phyloP scores from a whole-genome alignment of 2,888 invertebrate species.

The Dusona sp. region DNA sequence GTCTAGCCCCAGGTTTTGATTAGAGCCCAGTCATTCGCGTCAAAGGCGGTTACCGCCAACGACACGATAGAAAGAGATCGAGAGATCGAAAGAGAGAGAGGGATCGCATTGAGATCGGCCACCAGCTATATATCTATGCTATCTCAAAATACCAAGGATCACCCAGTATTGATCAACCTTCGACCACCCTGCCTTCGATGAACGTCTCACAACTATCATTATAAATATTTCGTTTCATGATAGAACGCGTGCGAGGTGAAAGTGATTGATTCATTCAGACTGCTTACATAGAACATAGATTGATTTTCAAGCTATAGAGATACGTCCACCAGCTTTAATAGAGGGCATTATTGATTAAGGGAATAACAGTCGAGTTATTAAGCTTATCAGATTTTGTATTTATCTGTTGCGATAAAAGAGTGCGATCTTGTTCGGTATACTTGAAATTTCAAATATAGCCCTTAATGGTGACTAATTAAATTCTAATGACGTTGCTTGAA shows the following conservation, averaged over 20 bases:
- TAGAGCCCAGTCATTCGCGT: slow-evolving; percentile 81
- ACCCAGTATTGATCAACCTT: slow-evolving; percentile 49
- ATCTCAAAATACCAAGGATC: slow-evolving; percentile 46
- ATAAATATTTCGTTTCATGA: slow-evolving; percentile 53
- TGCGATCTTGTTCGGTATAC: background rate
- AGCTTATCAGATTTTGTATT: background rate
- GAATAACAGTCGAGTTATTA: background rate
- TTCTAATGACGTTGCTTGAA: background rate
- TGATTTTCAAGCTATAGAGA: slow-evolving; percentile 24
- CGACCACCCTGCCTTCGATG: slow-evolving; percentile 63
- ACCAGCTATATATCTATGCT: slow-evolving; percentile 25
- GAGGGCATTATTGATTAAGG: background rate
- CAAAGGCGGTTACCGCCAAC: slow-evolving; percentile 77
- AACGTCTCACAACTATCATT: slow-evolving; percentile 49
- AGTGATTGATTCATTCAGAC: slow-evolving; percentile 55
- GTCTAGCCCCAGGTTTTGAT: slow-evolving; percentile 79
- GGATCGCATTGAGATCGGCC: slow-evolving; percentile 15
- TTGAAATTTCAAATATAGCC: background rate
- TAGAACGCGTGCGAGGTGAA: slow-evolving; percentile 4
- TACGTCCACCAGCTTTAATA: background rate
- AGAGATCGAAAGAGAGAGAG: slow-evolving; percentile 1
- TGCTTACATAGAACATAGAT: slow-evolving; percentile 23
- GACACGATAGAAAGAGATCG: slow-evolving; percentile 10
- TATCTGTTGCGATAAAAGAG: background rate
- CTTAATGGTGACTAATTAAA: background rate